Percentiles rank a stretch among this genome's conserved stretches.
These are phyloP conservation scores for Nasonovia ribisnigri DNA, from an alignment of 2,888 invertebrate species.

Conservation along the genomic window DNA sequence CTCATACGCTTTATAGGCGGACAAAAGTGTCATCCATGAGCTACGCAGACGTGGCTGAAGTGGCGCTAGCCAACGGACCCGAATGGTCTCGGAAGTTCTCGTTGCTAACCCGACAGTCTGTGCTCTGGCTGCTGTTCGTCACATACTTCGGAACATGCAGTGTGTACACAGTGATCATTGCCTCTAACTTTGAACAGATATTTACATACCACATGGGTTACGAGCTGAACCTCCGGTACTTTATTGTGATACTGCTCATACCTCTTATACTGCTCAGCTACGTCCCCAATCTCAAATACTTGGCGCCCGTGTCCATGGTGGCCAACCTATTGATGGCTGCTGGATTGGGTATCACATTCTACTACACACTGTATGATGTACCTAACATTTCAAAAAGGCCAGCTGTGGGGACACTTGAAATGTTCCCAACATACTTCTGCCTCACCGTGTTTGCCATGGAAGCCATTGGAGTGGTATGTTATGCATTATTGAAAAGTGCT, in stretches of 20 bases:
- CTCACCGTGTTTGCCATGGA: slow-evolving; percentile 98
- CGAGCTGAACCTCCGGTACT: slow-evolving; percentile 73
- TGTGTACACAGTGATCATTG: slow-evolving; percentile 94
- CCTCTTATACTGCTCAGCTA: slow-evolving; percentile 86
- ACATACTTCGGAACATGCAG: slow-evolving; percentile 98
- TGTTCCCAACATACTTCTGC: slow-evolving; percentile 92
- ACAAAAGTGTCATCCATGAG: slow-evolving; percentile 81
- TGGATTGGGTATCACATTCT: slow-evolving; percentile 90
- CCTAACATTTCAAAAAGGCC: slow-evolving; percentile 71
- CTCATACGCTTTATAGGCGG: slow-evolving; percentile 83
- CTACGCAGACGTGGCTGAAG: slow-evolving; percentile 88
- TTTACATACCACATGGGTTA: slow-evolving; percentile 72
- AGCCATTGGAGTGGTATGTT: slow-evolving; percentile 81
- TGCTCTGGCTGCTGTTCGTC: slow-evolving; percentile 75
- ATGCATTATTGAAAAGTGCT: background rate
- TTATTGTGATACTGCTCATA: slow-evolving; percentile 78
- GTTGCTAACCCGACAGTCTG: slow-evolving; percentile 75
- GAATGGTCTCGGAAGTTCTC: slow-evolving; percentile 77
- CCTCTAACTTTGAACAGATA: slow-evolving; percentile 82
- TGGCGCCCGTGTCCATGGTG: slow-evolving; percentile 93
- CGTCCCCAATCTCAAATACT: slow-evolving; percentile 88
- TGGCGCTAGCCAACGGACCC: slow-evolving; percentile 84
- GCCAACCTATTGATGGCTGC: slow-evolving; percentile 91
- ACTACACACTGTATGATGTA: slow-evolving; percentile 82
- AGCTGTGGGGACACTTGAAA: slow-evolving; percentile 70